Base-by-base conservation (phyloP, 2,113 vertebrate species). In the Megaleporinus macrocephalus region DNA sequence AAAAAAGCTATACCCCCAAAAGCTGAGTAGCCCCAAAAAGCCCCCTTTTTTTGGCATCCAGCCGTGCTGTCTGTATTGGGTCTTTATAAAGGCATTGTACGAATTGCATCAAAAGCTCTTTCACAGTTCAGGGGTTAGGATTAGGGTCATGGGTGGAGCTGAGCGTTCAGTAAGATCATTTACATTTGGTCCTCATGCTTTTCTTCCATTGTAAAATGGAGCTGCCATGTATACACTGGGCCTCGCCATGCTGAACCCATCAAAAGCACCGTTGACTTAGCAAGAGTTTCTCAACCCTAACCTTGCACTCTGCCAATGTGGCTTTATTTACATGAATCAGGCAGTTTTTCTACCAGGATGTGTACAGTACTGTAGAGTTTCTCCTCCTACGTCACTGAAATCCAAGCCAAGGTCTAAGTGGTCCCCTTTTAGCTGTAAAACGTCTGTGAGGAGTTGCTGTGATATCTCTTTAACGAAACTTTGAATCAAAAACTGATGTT, bases 31-130 rank as follows among this genome's bases (percentile, higher is more conserved):
- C 74, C 41, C 51, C 68, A 2, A 11, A 73, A 80, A 61, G 24
- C 73, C 61, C 24, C 29, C 7, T 27, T 49, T 29, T 62, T 26
- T 30, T 81, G 82, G 79, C 70, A 5, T 13, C 11, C 71, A 65
- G 78, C 78, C 76, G 70, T 81, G 82, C 69, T 70, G 51, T 78
- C 55, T 81, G 51, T 73, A 70, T 86, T 68, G 59, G 75, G 70
- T 85, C 79, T 84, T 80, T 84, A 82, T 82, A 62, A 49, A 72
- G 62, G 84, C 83, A 88, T 84, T 88, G 79, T 84, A 55, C 72
- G 47, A 77, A 77, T 84, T 73, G 71, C 73, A 80, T 86, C 79
- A 82, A 88, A 86, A 79, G 80, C 51, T 77, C 76, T 84, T 86
- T 86, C 77, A 85, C 74, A 78, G 70, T 30, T 81, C 70, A 71